Evolutionary conservation across 2,113 vertebrate genomes (phyloP).

Genomic region (Hydrolagus affinis): DNA sequence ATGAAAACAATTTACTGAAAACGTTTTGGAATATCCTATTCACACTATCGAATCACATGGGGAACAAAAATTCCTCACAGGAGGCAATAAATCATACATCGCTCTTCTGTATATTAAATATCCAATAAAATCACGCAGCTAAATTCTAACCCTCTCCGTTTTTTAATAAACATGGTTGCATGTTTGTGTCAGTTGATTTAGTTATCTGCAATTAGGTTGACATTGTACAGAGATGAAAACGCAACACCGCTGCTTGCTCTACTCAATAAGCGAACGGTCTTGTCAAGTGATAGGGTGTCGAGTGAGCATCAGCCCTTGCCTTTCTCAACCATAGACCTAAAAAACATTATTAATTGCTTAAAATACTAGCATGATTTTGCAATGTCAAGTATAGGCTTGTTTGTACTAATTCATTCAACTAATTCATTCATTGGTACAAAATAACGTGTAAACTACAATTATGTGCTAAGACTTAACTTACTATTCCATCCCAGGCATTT

Average conservation of each 20-base stretch:
- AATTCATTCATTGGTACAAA: neutral
- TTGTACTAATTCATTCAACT: neutral
- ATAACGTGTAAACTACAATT: conserved; percentile 6
- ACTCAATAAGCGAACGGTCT: neutral
- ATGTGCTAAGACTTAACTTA: neutral
- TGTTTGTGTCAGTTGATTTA: neutral
- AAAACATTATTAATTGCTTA: conserved; percentile 14
- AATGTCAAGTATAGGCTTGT: neutral
- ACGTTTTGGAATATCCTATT: too few relatives aligned
- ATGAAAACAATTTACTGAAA: too few relatives aligned
- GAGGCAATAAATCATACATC: too few relatives aligned
- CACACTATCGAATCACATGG: too few relatives aligned
- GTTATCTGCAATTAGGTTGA: neutral
- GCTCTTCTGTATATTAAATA: too few relatives aligned
- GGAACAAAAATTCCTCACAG: too few relatives aligned
- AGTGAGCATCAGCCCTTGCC: neutral
- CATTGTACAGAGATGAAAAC: neutral
- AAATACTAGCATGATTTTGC: neutral
- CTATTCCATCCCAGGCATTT: neutral
- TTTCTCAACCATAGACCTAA: neutral
- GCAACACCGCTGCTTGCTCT: neutral
- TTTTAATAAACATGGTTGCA: neutral
- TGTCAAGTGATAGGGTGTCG: neutral
- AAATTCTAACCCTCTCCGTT: neutral
- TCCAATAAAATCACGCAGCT: too few relatives aligned